Evolutionary conservation across 2,797 vertebrate genomes (phyloP).

Genomic region (Vespertilio murinus): DNA sequence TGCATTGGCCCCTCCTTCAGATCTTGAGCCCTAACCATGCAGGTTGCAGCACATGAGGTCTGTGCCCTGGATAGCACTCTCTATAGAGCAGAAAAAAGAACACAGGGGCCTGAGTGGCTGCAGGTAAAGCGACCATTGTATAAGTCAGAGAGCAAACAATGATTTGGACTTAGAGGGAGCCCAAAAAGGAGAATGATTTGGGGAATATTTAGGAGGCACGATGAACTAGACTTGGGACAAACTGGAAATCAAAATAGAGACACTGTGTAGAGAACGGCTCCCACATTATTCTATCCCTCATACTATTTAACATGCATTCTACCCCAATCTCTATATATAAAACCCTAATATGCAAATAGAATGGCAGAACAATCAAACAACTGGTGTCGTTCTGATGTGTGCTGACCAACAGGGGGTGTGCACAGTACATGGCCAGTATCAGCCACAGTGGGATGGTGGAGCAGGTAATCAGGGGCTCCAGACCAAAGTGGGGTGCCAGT

Average conservation of each 20-base stretch:
- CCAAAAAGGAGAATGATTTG: not conserved
- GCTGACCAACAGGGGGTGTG: too few relatives aligned
- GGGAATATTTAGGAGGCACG: not conserved
- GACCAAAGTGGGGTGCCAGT: too few relatives aligned
- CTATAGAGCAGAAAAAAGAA: not conserved
- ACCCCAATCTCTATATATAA: not conserved
- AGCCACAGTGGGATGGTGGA: too few relatives aligned
- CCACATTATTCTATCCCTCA: not conserved
- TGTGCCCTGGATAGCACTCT: not conserved
- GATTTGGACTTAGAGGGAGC: not conserved
- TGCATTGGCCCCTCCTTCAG: too few relatives aligned
- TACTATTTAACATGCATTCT: not conserved
- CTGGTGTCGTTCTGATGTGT: too few relatives aligned
- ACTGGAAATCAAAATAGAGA: not conserved
- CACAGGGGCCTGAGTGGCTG: rapidly evolving
- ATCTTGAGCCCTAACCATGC: too few relatives aligned
- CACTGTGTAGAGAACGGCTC: not conserved
- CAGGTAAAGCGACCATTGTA: not conserved
- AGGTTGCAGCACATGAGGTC: not conserved
- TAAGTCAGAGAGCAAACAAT: not conserved
- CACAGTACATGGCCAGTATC: too few relatives aligned
- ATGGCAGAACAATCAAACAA: too few relatives aligned
- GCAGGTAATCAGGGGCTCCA: too few relatives aligned
- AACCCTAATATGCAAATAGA: too few relatives aligned
- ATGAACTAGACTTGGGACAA: not conserved